Evolutionary conservation across 2,888 invertebrate species (phyloP).

Genomic region (Mesoligia furuncula): DNA sequence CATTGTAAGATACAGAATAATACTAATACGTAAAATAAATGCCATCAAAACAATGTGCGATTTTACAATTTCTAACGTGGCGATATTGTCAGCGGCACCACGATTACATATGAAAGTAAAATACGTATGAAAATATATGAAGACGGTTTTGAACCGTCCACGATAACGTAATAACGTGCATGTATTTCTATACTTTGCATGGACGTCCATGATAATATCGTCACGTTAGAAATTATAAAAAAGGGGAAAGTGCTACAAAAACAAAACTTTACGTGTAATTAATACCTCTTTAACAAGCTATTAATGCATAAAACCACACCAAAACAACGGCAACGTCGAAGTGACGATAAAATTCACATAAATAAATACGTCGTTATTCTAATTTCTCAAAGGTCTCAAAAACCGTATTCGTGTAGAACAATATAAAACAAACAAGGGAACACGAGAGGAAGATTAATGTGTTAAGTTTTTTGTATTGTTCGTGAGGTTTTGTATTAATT

Average conservation of each 20-base stretch:
- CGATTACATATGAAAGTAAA: background rate
- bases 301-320: conserved; percentile 37
- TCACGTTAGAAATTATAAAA: background rate
- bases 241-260: background rate
- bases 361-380: conserved; percentile 69
- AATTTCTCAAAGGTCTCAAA: conserved; percentile 75
- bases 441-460: conserved; percentile 84
- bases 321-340: conserved; percentile 33
- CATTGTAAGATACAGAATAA: background rate
- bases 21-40: background rate
- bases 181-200: background rate
- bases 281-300: conserved; percentile 18
- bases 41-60: too few species aligned
- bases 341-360: conserved; percentile 70
- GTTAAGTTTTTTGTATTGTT: conserved; percentile 55
- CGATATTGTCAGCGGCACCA: background rate
- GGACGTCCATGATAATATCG: background rate
- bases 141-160: background rate
- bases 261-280: background rate
- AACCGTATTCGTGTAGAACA: conserved; percentile 81
- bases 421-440: conserved; percentile 81
- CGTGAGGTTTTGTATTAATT: conserved; percentile 81
- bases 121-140: background rate
- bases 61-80: background rate
- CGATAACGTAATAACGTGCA: background rate